Evolutionary conservation across 2,797 vertebrate species (phyloP).

Genomic region (Podarcis lilfordi): DNA sequence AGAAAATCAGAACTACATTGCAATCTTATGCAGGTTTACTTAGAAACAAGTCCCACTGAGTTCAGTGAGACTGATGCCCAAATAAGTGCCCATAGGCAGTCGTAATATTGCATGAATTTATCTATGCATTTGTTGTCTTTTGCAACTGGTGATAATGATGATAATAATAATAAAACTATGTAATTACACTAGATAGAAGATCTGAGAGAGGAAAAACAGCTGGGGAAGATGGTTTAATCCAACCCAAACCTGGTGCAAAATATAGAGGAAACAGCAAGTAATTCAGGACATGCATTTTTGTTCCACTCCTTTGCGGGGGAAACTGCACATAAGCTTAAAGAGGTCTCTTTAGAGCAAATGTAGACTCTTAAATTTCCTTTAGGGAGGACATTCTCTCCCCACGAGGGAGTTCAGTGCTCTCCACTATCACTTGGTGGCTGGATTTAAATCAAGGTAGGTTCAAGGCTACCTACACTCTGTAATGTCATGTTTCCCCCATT

Average conservation of each 20-base stretch:
- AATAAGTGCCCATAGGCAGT: not conserved
- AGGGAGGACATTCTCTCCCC: conserved; percentile 6
- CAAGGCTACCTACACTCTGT: not conserved
- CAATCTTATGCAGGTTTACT: not conserved
- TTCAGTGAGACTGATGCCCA: not conserved
- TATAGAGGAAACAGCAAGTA: not conserved
- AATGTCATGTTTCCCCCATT: not conserved
- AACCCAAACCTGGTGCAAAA: not conserved
- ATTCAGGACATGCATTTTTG: not conserved
- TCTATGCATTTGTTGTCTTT: not conserved
- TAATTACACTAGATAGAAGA: not conserved
- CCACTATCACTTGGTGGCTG: not conserved
- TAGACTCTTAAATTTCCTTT: not conserved
- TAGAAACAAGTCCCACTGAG: too few species aligned
- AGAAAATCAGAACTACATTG: not conserved
- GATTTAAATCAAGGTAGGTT: conserved; percentile 14
- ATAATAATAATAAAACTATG: not conserved
- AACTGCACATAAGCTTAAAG: not conserved
- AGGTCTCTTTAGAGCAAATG: not conserved
- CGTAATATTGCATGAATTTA: not conserved
- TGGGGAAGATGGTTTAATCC: not conserved
- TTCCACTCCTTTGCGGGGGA: not conserved
- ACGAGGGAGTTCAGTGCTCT: not conserved
- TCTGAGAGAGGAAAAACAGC: not conserved
- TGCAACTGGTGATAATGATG: not conserved